Conservation (phyloP, 2,888 invertebrate genomes). For the Cheilosia impressa region DNA sequence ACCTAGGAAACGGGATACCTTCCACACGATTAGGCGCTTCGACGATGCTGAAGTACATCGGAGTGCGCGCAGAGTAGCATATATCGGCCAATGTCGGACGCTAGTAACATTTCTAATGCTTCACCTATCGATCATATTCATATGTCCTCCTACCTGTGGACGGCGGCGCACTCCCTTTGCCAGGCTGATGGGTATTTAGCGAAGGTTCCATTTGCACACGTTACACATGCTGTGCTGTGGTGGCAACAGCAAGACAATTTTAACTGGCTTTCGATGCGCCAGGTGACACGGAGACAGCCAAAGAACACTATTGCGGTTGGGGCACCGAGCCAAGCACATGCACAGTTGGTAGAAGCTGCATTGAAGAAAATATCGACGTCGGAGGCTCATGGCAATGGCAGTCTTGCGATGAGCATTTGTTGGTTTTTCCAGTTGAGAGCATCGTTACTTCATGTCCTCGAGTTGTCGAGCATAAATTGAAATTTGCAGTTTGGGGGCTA, state of each 20-base stretch:
- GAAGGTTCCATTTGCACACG: conserved; percentile 31
- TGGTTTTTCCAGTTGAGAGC: conserved; percentile 38
- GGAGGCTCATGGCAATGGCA: conserved; percentile 9
- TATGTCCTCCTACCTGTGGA: conserved; percentile 24
- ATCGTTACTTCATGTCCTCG: conserved; percentile 32
- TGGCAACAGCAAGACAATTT: conserved; percentile 49
- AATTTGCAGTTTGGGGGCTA: conserved; percentile 19
- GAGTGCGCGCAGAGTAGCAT: background rate
- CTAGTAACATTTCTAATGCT: conserved; percentile 47
- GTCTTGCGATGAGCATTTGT: conserved; percentile 23
- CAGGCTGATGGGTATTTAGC: conserved; percentile 34
- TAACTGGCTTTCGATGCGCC: conserved; percentile 27
- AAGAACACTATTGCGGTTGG: conserved; percentile 22
- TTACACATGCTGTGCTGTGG: conserved; percentile 53
- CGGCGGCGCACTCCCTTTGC: background rate
- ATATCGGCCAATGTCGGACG: conserved; percentile 66
- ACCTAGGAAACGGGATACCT: conserved; percentile 24
- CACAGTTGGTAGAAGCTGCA: conserved; percentile 2
- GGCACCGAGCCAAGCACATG: background rate
- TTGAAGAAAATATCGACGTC: conserved; percentile 2
- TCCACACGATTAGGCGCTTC: conserved; percentile 10
- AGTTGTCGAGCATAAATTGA: conserved; percentile 30
- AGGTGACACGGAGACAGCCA: conserved; percentile 49
- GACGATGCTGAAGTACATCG: background rate
- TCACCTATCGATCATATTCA: conserved; percentile 68